Evolutionary conservation across 1,140 invertebrate genomes (phyloP), one percentile per base, ranked within the genome.

Genomic region (Trichonephila clavipes): DNA sequence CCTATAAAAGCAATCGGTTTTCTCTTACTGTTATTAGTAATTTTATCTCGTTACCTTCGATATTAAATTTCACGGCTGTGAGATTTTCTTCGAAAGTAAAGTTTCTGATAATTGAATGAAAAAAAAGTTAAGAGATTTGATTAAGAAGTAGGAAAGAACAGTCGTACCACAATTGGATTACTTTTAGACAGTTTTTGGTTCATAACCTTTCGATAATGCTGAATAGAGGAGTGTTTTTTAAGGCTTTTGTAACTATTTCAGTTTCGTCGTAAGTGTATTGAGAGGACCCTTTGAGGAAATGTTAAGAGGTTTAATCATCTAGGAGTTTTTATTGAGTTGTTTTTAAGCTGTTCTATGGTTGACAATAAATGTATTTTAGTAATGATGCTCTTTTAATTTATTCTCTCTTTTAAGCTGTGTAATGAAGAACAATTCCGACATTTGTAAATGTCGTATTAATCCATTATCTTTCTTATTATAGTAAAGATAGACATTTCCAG

Each of bases 21-120:
- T 40, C 10, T 51, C 5, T 6, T 77, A 40, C 34, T 77, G 72
- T 34, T 40, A 18, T 34, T 3, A 77, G 72, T 77, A 40, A 77
- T 77, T 77, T 34, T 28, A 77, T 77, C 72, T 34, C 3, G 28
- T 34, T 77, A 28, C 34, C 34, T 34, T 3, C 66, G 14, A 40
- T 77, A 77, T 77, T 77, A 4, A 77, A 77, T 77, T 77, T 77
- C 72, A 77, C 28, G 72, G 72, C 7, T 77, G 16, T 77, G 34
- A 77, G 72, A 34, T 77, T 77, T 40, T 28, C 34, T 28, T 40
- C 28, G 34, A 3, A 2, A 77, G 34, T 77, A 77, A 40, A 18
- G 72, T 2, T 12, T 19, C 28, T 28, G 16, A 18, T 77, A 77
- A 77, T 77, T 77, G 18, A 77, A 1, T 40, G 28, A 34, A 77